Conservation (phyloP, 2,113 vertebrate species). For the Butorides virescens region DNA sequence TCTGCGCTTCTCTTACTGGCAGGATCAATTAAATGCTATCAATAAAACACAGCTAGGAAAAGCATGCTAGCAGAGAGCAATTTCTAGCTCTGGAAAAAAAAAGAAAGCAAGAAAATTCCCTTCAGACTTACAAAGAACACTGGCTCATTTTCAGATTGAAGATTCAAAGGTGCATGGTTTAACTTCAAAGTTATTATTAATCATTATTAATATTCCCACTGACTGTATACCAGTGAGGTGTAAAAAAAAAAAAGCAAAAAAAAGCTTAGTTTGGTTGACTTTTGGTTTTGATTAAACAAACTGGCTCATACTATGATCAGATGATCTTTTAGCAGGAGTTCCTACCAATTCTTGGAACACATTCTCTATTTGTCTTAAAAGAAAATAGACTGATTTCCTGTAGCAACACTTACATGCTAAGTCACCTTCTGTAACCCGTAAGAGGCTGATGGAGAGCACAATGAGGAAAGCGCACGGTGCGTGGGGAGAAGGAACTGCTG, state of each 20-base stretch:
- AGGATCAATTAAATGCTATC: neutral
- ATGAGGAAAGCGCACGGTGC: neutral
- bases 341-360: neutral
- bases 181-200: neutral
- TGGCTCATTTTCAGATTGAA: neutral
- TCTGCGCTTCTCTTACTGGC: neutral
- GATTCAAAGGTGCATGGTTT: neutral
- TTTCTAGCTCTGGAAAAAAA: neutral
- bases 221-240: neutral
- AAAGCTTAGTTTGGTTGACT: neutral
- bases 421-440: neutral
- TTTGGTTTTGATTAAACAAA: neutral
- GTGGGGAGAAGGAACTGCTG: neutral
- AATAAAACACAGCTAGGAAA: neutral
- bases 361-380: neutral
- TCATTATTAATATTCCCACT: neutral
- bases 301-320: neutral
- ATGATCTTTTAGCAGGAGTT: neutral
- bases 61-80: neutral
- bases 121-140: neutral
- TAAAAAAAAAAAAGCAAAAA: neutral
- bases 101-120: neutral
- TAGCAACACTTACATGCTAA: neutral
- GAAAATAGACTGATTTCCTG: neutral
- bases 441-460: neutral